Evolutionary conservation across 2,888 invertebrate species (phyloP), one percentile per base, ranked within the genome.

Genomic region (Zaprionus obscuricornis): DNA sequence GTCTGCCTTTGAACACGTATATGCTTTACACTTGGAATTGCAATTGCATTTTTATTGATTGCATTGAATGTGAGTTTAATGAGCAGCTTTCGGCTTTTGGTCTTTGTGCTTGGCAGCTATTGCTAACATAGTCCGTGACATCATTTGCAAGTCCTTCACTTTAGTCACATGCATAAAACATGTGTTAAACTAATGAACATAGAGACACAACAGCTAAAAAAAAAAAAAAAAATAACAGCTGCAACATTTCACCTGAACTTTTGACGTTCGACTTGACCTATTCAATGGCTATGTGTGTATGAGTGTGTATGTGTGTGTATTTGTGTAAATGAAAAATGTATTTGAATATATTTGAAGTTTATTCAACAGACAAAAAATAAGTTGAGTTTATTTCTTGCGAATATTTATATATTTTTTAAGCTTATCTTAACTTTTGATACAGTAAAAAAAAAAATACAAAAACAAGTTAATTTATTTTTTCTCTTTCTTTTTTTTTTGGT

Each of bases 1-100:
- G 27, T 3, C 24, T 26, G 11, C 5, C 14, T 24, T 31, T 34
- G 3, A 6, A 8, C 27, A 24, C 20, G 11, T 13, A 18, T 24
- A 37, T 45, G 27, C 36, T 17, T 10, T 26, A 36, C 33, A 42
- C 18, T 51, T 16, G 14, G 34, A 17, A 16, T 26, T 34, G 49
- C 54, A 66, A 60, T 57, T 66, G 56, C 50, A 47, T 51, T 66
- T 66, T 59, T 71, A 66, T 71, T 71, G 74, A 72, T 74, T 39
- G 20, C 8, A 34, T 65, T 29, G 45, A 33, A 45, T 52, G 57
- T 69, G 47, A 31, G 34, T 31, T 22, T 4, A 22, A 22, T 22
- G 7, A 5, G 22, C 4, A 5, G 22, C 7, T 22, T 22, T 5
- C 22, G 22, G 22, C 22, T 22, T 10, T 43, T 37, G 4, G 17